Evolutionary conservation across 2,113 vertebrate genomes (phyloP).

Genomic region (Silurus glanis): DNA sequence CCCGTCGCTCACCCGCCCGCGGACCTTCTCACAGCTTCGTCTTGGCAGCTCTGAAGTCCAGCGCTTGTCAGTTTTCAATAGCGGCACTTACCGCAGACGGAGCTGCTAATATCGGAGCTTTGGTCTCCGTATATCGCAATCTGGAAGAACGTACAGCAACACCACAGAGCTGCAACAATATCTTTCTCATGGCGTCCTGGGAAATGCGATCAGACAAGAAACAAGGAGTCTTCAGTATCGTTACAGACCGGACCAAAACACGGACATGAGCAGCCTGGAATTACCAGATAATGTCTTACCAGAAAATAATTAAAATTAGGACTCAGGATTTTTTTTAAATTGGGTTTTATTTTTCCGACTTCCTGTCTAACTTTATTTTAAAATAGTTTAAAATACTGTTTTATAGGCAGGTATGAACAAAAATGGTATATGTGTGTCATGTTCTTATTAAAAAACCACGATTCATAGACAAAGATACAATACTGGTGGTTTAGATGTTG

Average conservation of each 20-base stretch:
- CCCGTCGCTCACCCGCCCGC: conserved; percentile 38
- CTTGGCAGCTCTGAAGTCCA: conserved; percentile 39
- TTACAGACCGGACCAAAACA: conserved; percentile 6
- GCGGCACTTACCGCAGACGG: conserved; percentile 33
- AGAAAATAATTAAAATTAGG: no score
- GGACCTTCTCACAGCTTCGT: conserved; percentile 24
- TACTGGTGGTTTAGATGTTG: no score
- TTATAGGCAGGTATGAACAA: not conserved
- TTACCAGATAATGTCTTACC: no score
- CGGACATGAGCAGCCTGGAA: conserved; percentile 8
- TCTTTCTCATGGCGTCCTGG: conserved; percentile 31
- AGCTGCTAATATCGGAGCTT: conserved; percentile 43
- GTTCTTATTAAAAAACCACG: no score
- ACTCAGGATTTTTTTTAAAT: no score
- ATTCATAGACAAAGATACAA: no score
- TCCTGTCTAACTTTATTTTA: no score
- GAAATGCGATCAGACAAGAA: conserved; percentile 7
- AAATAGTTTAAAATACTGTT: no score
- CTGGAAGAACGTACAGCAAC: not conserved
- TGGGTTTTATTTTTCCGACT: no score
- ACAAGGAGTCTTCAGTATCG: conserved; percentile 24
- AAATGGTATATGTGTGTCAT: not conserved
- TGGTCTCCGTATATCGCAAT: conserved; percentile 2
- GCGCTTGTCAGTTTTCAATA: conserved; percentile 43
- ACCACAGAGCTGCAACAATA: not conserved